Percentiles rank a stretch among this genome's conserved stretches.
phyloP scores from a whole-genome alignment of 2,888 invertebrate species.

The Ectropis crepuscularia region DNA sequence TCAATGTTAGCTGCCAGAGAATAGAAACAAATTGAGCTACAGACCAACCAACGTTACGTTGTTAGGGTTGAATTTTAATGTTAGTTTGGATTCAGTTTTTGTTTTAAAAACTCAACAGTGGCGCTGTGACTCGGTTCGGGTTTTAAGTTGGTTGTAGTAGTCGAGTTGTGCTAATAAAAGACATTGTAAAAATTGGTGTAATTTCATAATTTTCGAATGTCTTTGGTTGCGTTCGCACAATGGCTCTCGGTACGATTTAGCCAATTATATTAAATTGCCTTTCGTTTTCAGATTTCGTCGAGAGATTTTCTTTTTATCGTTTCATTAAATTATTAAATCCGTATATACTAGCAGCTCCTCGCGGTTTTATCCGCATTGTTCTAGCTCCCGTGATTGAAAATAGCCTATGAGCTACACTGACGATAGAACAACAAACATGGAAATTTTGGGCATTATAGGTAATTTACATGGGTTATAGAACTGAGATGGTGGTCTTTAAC shows the following conservation, averaged over 20 bases:
- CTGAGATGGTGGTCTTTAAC: too few relatives aligned
- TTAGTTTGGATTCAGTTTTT: neutral
- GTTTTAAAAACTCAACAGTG: neutral
- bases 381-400: too few relatives aligned
- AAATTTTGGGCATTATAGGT: too few relatives aligned
- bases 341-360: too few relatives aligned
- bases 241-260: constrained; percentile 24
- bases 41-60: neutral
- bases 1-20: constrained; percentile 51
- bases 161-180: constrained; percentile 75
- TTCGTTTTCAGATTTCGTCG: constrained; percentile 22
- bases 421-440: too few relatives aligned
- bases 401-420: too few relatives aligned
- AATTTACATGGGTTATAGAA: too few relatives aligned
- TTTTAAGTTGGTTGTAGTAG: constrained; percentile 33
- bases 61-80: neutral
- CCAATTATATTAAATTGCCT: constrained; percentile 40
- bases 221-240: constrained; percentile 31
- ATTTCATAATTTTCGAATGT: constrained; percentile 77
- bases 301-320: constrained; percentile 14
- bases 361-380: too few relatives aligned
- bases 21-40: constrained; percentile 79
- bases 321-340: constrained; percentile 19
- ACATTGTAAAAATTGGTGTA: constrained; percentile 81
- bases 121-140: neutral